Evolutionary conservation across 2,888 invertebrate species (phyloP).

Genomic region (Pediacus dermestoides): DNA sequence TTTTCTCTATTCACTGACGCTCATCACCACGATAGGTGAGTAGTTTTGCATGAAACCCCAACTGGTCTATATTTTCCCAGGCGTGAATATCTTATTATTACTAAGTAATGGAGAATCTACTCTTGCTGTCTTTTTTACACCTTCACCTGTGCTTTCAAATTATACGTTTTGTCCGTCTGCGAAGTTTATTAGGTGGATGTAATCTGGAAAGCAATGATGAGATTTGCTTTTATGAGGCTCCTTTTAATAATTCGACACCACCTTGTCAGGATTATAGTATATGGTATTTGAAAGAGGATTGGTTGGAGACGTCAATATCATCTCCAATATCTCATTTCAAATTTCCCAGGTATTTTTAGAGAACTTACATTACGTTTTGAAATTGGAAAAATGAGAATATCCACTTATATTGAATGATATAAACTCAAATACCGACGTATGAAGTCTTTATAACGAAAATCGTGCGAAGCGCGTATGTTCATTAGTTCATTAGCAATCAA

Average conservation of each 20-base stretch:
- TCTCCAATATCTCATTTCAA: conserved; percentile 1
- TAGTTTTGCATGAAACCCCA: too few species aligned
- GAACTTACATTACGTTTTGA: conserved; percentile 1
- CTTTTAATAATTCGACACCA: conserved; percentile 2
- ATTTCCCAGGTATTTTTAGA: conserved; percentile 1
- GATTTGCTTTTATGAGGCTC: conserved; percentile 1
- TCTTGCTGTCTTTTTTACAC: too few species aligned
- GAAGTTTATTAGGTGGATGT: conserved; percentile 1
- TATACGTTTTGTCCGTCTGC: too few species aligned
- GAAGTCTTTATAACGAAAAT: too few species aligned
- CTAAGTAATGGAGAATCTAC: too few species aligned
- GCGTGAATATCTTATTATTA: too few species aligned
- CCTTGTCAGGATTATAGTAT: background rate
- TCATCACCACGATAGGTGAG: conserved; percentile 93
- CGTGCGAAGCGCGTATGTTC: too few species aligned
- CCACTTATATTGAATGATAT: too few species aligned
- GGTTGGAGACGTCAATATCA: conserved; percentile 1
- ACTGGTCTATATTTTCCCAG: too few species aligned
- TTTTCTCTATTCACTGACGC: conserved; percentile 87
- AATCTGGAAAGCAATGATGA: conserved; percentile 1
- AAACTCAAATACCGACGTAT: too few species aligned
- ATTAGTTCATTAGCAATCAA: too few species aligned
- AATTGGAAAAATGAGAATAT: background rate
- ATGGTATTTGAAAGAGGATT: background rate
- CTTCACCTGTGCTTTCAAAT: too few species aligned